phyloP scores from a whole-genome alignment of 2,797 vertebrate genomes.

The Falco columbarius region DNA sequence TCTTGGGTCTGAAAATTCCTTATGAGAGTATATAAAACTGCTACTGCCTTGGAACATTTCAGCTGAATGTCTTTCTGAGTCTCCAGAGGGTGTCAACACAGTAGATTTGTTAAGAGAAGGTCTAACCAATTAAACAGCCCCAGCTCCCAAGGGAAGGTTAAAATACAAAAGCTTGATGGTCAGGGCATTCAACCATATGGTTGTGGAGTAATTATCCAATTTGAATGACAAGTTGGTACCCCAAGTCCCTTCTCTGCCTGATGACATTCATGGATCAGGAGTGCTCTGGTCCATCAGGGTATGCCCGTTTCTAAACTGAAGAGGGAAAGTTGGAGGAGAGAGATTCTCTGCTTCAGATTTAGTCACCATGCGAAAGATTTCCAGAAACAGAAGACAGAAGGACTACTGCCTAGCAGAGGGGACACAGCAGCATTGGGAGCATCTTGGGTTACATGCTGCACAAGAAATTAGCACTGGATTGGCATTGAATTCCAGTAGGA shows the following conservation, averaged over 20 bases:
- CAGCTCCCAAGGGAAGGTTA: background rate
- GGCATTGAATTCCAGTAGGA: background rate
- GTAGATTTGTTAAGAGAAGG: background rate
- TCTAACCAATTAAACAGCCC: background rate
- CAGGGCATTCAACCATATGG: fast-evolving
- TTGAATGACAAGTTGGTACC: background rate
- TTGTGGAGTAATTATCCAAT: background rate
- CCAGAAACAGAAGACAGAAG: background rate
- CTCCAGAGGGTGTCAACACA: background rate
- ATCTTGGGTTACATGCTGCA: background rate
- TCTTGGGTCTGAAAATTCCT: background rate
- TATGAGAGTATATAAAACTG: background rate
- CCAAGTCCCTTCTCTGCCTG: background rate
- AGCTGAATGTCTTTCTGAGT: background rate
- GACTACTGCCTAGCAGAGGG: background rate
- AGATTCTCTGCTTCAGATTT: background rate
- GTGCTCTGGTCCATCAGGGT: background rate
- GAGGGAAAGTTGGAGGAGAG: background rate
- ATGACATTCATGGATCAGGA: background rate
- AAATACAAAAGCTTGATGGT: background rate
- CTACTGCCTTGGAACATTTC: background rate
- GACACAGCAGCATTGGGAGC: background rate
- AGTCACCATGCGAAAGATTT: background rate
- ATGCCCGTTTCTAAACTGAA: background rate
- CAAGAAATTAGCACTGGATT: background rate